Percentiles rank a stretch among this genome's conserved stretches.
Conservation (phyloP, 2,113 vertebrate genomes). For the Peucedramus taeniatus region DNA sequence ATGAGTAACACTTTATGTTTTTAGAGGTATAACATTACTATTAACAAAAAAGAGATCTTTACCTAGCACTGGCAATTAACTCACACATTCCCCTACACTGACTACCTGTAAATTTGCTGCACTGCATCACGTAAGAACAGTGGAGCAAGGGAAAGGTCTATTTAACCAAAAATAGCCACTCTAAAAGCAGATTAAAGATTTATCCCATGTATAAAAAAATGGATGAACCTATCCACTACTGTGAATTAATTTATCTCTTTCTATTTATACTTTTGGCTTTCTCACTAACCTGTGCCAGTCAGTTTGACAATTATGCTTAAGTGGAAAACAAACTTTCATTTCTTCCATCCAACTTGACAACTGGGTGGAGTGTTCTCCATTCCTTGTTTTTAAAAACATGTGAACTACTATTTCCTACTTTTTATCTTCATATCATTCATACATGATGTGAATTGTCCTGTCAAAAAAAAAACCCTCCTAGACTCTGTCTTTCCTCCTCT, state of each 20-base stretch:
- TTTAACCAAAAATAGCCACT: not conserved
- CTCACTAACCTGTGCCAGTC: not conserved
- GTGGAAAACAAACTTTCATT: not conserved
- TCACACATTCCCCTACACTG: not conserved
- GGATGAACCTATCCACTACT: not conserved
- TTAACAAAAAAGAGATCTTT: not conserved
- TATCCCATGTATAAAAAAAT: not conserved
- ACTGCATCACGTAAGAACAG: not conserved
- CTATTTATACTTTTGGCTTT: not conserved
- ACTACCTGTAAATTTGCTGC: not conserved
- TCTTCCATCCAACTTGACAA: not conserved
- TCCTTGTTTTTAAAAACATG: not conserved
- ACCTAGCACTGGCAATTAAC: not conserved
- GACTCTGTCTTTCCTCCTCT: not conserved
- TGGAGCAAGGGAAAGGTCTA: not conserved
- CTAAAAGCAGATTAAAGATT: not conserved
- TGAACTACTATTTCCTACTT: not conserved
- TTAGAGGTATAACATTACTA: not conserved
- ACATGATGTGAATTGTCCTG: not conserved
- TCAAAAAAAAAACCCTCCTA: not conserved
- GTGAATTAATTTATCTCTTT: not conserved
- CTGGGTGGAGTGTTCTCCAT: not conserved
- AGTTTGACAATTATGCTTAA: not conserved
- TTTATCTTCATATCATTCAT: not conserved
- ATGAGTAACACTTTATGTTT: not conserved